Conservation (phyloP, 2,113 vertebrate species). For the Prolemur simus region DNA sequence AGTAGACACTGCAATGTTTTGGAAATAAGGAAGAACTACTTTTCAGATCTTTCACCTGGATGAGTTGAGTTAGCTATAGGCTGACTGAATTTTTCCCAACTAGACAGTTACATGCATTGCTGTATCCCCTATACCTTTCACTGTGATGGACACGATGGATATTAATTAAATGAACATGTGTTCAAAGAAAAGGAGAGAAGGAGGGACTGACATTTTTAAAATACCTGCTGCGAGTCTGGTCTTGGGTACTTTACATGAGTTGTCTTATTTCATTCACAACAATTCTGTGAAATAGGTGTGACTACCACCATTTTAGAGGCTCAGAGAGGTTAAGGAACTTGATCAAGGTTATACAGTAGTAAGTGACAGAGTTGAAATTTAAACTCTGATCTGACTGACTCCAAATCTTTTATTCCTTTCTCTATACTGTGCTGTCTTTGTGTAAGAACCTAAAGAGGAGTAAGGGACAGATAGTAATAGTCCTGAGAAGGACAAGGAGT, state of each 20-base stretch:
- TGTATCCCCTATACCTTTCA: not conserved
- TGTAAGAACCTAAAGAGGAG: not conserved
- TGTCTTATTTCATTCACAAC: not conserved
- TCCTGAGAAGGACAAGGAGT: not conserved
- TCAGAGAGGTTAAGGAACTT: not conserved
- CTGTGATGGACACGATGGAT: not conserved
- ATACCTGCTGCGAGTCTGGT: not conserved
- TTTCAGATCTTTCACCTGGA: not conserved
- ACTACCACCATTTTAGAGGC: not conserved
- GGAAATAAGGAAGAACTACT: not conserved
- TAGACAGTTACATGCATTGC: not conserved
- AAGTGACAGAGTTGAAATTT: slow-evolving; percentile 24
- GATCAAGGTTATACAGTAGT: not conserved
- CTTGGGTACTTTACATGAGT: not conserved
- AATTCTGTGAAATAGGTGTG: not conserved
- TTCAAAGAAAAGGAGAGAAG: slow-evolving; percentile 3
- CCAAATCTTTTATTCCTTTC: not conserved
- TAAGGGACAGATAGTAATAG: not conserved
- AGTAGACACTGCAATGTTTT: not conserved
- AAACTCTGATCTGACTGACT: not conserved
- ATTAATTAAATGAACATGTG: not conserved
- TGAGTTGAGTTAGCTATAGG: not conserved
- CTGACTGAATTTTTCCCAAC: not conserved
- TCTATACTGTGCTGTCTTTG: not conserved
- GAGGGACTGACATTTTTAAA: not conserved